phyloP scores from a whole-genome alignment of 2,888 invertebrate species.

The Leucophora obtusa region DNA sequence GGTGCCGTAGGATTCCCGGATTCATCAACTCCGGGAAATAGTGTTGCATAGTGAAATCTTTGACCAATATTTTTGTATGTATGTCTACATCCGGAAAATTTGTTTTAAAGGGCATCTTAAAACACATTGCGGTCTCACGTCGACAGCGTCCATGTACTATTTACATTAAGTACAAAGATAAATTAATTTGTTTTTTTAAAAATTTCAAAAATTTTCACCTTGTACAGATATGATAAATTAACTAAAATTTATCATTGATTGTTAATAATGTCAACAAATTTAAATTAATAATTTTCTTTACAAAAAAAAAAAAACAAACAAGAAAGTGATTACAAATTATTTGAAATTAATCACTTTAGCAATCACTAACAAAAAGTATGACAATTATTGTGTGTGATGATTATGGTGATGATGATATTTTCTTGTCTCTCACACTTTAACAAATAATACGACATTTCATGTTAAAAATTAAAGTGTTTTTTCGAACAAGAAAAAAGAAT shows the following conservation, averaged over 20 bases:
- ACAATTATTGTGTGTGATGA: not conserved
- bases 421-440: constrained; percentile 18
- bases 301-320: not conserved
- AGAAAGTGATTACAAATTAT: constrained; percentile 32
- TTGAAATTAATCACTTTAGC: constrained; percentile 28
- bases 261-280: constrained; percentile 13
- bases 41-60: too few species aligned
- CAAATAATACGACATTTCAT: constrained; percentile 22
- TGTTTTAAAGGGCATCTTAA: too few species aligned
- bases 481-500: constrained; percentile 13
- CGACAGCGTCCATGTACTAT: too few species aligned
- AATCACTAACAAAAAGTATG: constrained; percentile 24
- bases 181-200: too few species aligned
- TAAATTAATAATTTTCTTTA: constrained; percentile 9
- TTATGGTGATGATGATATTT: constrained; percentile 11
- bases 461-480: not conserved
- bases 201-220: not conserved
- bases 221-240: not conserved
- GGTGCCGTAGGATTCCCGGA: too few species aligned
- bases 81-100: too few species aligned
- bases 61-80: too few species aligned
- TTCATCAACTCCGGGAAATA: too few species aligned
- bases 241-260: constrained; percentile 11
- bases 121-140: too few species aligned
- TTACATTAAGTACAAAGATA: too few species aligned